phyloP scores from a whole-genome alignment of 2,888 invertebrate species.

The Boloria euphrosyne region DNA sequence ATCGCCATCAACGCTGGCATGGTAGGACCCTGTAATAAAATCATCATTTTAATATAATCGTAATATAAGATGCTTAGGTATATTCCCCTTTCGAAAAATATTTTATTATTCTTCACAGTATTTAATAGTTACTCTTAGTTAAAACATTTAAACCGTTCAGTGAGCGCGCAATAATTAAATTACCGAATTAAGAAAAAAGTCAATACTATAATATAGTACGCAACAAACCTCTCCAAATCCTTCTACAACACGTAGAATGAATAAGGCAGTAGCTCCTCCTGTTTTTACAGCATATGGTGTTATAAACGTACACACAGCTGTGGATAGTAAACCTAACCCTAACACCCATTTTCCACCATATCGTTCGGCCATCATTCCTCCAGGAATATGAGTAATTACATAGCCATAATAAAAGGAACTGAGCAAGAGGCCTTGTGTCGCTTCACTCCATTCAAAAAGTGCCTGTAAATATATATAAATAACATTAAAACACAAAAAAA shows the following conservation, averaged over 20 bases:
- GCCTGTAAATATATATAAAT: constrained; percentile 25
- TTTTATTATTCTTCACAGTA: neutral
- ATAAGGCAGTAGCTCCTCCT: constrained; percentile 80
- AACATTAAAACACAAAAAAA: neutral
- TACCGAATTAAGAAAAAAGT: too few relatives aligned
- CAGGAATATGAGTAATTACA: constrained; percentile 91
- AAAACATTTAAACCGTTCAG: too few relatives aligned
- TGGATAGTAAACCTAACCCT: constrained; percentile 89
- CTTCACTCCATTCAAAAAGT: constrained; percentile 85
- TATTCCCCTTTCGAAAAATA: neutral
- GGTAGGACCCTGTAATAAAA: constrained; percentile 76
- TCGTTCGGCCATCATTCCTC: constrained; percentile 89
- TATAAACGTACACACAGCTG: constrained; percentile 89
- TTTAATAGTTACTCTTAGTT: too few relatives aligned
- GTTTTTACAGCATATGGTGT: constrained; percentile 87
- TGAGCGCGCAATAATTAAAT: too few relatives aligned
- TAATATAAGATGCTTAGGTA: too few relatives aligned
- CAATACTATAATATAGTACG: neutral
- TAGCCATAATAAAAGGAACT: constrained; percentile 94
- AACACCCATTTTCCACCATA: constrained; percentile 93
- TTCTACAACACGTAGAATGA: constrained; percentile 79
- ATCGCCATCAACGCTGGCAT: constrained; percentile 84
- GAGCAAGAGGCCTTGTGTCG: constrained; percentile 88
- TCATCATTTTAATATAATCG: neutral
- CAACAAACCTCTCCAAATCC: constrained; percentile 85